Evolutionary conservation across 2,888 invertebrate genomes (phyloP).

Genomic region (Mystacides longicornis): DNA sequence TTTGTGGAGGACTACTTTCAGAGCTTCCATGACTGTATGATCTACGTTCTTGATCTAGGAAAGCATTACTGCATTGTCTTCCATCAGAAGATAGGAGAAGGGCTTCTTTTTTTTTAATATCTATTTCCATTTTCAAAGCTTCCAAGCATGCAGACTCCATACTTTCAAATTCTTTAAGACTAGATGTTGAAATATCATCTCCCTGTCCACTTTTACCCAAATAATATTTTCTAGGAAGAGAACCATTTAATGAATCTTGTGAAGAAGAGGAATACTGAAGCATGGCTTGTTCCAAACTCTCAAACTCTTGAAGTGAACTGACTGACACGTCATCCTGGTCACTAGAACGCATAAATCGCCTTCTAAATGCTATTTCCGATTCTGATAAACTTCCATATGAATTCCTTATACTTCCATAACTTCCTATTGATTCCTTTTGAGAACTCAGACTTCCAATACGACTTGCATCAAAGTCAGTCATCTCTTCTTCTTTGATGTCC

Average conservation of each 20-base stretch:
- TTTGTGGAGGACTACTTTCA: slow-evolving; percentile 52
- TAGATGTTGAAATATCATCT: slow-evolving; percentile 80
- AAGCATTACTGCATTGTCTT: slow-evolving; percentile 43
- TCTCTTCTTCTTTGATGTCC: slow-evolving; percentile 89
- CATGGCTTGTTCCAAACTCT: slow-evolving; percentile 80
- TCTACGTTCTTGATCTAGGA: slow-evolving; percentile 46
- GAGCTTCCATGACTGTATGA: slow-evolving; percentile 52
- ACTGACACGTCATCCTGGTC: slow-evolving; percentile 90
- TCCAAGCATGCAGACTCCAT: slow-evolving; percentile 82
- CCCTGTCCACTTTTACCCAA: slow-evolving; percentile 67
- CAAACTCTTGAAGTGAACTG: slow-evolving; percentile 91
- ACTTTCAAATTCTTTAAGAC: slow-evolving; percentile 88
- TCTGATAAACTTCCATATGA: slow-evolving; percentile 90
- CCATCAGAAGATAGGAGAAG: slow-evolving; percentile 55
- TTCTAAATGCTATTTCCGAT: slow-evolving; percentile 77
- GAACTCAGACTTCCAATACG: slow-evolving; percentile 71
- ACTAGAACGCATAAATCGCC: slow-evolving; percentile 70
- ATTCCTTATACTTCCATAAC: slow-evolving; percentile 75
- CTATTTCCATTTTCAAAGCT: slow-evolving; percentile 73
- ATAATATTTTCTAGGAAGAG: slow-evolving; percentile 65
- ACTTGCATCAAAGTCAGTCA: slow-evolving; percentile 76
- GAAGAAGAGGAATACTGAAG: slow-evolving; percentile 69
- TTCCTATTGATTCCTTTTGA: slow-evolving; percentile 71
- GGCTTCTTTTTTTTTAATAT: slow-evolving; percentile 80
- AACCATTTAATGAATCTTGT: slow-evolving; percentile 80